Evolutionary conservation across 2,888 invertebrate species (phyloP).

Genomic region (Conus canariensis): DNA sequence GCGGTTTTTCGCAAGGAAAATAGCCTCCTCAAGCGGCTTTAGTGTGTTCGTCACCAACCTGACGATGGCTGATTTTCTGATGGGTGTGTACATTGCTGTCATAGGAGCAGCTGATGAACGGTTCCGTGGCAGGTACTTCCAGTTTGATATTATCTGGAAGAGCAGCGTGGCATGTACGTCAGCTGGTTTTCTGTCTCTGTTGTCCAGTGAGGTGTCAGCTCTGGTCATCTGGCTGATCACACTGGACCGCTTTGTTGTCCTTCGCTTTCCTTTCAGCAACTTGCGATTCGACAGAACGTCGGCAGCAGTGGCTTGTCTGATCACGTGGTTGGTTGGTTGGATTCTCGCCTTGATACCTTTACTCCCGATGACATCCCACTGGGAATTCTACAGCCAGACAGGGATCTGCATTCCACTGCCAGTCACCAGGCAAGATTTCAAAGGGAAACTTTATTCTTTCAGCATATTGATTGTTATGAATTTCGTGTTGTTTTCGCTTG

Average conservation of each 20-base stretch:
- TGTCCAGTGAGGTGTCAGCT: constrained; percentile 43
- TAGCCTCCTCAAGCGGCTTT: neutral
- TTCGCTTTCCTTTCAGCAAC: constrained; percentile 32
- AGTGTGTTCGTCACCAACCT: constrained; percentile 46
- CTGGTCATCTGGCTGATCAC: constrained; percentile 45
- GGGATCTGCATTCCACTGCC: constrained; percentile 14
- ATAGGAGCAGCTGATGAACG: constrained; percentile 44
- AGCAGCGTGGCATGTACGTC: constrained; percentile 39
- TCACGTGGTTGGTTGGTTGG: neutral
- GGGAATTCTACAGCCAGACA: constrained; percentile 26
- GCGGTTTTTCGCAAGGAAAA: neutral
- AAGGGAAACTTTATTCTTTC: neutral
- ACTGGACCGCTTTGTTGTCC: constrained; percentile 44
- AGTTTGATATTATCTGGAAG: constrained; percentile 40
- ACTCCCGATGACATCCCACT: neutral
- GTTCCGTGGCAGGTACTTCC: constrained; percentile 39
- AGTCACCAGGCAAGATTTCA: neutral
- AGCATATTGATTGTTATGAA: neutral
- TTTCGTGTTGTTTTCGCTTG: neutral
- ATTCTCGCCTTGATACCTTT: neutral
- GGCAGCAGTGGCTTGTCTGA: neutral
- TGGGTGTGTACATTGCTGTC: constrained; percentile 46
- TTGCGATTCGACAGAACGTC: neutral
- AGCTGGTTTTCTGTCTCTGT: constrained; percentile 44
- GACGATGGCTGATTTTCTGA: constrained; percentile 46